Evolutionary conservation across 2,113 vertebrate species (phyloP).

Genomic region (Isichthys henryi): DNA sequence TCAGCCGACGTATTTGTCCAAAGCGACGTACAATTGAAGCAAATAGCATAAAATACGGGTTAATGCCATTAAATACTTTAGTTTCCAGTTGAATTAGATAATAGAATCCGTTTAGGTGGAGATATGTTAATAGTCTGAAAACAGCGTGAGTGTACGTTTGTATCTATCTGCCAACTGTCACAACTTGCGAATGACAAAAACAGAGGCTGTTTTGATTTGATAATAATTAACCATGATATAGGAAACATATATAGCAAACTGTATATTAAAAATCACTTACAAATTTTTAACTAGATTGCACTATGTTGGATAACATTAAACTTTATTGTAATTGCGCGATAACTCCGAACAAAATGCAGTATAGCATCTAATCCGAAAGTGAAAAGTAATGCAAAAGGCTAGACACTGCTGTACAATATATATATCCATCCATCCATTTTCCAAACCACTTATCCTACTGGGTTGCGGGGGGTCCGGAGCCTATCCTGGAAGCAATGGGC

Average conservation of each 20-base stretch:
- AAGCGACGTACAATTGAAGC: not conserved
- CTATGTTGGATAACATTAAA: not conserved
- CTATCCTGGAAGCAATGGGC: no score
- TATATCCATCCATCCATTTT: no score
- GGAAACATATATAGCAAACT: not conserved
- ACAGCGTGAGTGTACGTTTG: not conserved
- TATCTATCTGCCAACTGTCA: not conserved
- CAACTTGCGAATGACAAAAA: not conserved
- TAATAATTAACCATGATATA: not conserved
- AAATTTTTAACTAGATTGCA: not conserved
- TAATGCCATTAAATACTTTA: slow-evolving; percentile 4
- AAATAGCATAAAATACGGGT: not conserved
- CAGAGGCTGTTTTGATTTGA: not conserved
- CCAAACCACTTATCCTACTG: no score
- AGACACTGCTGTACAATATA: not conserved
- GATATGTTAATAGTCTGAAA: slow-evolving; percentile 4
- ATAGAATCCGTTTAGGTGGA: not conserved
- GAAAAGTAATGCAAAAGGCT: not conserved
- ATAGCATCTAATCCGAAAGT: not conserved
- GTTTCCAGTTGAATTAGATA: not conserved
- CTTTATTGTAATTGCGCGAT: not conserved
- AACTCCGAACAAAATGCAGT: not conserved
- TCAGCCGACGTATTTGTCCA: not conserved
- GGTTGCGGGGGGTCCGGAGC: no score
- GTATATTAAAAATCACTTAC: not conserved